These are phyloP conservation scores for Eupithecia tripunctaria DNA, from an alignment of 2,888 invertebrate species.

Conservation along the genomic window DNA sequence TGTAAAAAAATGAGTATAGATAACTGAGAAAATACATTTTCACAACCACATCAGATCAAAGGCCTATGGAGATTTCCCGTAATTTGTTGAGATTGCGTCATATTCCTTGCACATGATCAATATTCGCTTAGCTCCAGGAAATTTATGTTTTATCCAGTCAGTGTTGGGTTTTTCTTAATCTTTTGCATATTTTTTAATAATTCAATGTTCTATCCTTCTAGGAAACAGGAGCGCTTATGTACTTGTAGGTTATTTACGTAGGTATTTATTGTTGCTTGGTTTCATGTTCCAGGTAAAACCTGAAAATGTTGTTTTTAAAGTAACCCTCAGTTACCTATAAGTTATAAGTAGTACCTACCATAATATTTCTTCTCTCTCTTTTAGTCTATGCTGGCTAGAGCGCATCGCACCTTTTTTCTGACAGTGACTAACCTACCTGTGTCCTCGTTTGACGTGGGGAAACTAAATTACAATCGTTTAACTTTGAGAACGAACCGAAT, in stretches of 20 bases:
- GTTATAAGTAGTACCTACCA: no score
- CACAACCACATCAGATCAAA: neutral
- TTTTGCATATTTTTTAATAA: neutral
- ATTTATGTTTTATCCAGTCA: neutral
- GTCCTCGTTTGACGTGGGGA: neutral
- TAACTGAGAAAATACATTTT: neutral
- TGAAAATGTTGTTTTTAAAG: neutral
- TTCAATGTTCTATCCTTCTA: neutral
- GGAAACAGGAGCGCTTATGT: neutral
- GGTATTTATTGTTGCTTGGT: neutral
- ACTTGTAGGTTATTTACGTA: neutral
- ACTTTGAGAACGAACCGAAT: neutral
- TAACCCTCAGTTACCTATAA: neutral
- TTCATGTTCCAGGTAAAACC: neutral
- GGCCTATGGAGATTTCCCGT: neutral
- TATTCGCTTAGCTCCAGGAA: slow-evolving; percentile 10
- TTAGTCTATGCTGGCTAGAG: neutral
- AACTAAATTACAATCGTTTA: slow-evolving; percentile 6
- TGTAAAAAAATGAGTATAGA: no score
- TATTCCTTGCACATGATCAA: neutral
- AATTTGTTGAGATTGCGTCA: slow-evolving; percentile 5
- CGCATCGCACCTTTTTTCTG: neutral
- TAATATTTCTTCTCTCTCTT: no score
- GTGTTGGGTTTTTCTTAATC: neutral
- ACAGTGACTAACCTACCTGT: neutral